Evolutionary conservation across 2,888 invertebrate species (phyloP), one percentile per base, ranked within the genome.

Genomic region (Lamellibrachia columna): DNA sequence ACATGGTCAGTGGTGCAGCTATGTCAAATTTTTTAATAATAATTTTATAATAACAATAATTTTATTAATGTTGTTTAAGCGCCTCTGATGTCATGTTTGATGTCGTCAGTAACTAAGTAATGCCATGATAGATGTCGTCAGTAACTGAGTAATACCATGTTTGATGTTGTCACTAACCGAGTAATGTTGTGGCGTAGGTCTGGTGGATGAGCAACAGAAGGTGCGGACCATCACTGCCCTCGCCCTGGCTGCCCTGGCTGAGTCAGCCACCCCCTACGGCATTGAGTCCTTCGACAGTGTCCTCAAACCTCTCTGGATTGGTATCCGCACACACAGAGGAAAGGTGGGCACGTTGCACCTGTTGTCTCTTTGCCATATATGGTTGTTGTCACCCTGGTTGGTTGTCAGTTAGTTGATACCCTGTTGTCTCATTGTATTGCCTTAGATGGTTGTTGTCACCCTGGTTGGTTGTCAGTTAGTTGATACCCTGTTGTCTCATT

Each of bases 221-320:
- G 99, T 99, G 52, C 97, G 99, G 93, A 99, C 99, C 0, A 99
- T 99, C 95, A 99, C 99, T 2, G 99, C 99, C 53, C 97, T 99
- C 95, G 99, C 99, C 22, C 98, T 99, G 95, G 99, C 99, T 60
- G 99, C 99, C 0, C 97, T 99, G 55, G 99, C 99, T 40, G 99
- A 99, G 97, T 99, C 99, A 15, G 99, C 99, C 22, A 99, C 99
- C 0, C 99, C 99, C 0, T 99, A 99, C 96, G 99, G 99, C 97
- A 99, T 99, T 96, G 99, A 99, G 97, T 99, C 99, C 93, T 99
- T 99, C 96, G 99, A 99, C 97, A 99, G 99, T 0, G 99, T 99
- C 0, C 97, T 99, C 92, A 99, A 99, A 97, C 99, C 99, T 0
- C 97, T 99, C 60, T 99, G 99, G 99, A 99, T 99, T 97, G 99